Evolutionary conservation across 2,113 vertebrate species (phyloP).

Genomic region (Bufo gargarizans): DNA sequence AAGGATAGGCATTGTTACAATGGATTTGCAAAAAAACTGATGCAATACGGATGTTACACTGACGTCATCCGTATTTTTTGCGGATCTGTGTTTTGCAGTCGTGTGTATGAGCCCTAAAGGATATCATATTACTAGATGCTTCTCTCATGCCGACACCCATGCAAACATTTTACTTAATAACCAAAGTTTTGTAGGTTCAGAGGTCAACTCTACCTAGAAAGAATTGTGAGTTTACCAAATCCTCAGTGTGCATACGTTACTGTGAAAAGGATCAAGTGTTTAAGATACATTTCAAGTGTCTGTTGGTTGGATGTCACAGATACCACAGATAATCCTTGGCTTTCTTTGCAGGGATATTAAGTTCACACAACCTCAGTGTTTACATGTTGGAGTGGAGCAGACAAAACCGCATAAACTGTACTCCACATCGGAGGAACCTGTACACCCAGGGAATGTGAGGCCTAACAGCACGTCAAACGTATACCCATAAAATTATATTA

Average conservation of each 20-base stretch:
- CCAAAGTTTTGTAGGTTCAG: neutral
- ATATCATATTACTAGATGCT: too few relatives aligned
- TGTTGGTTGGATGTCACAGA: slow-evolving; percentile 28
- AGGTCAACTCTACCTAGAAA: neutral
- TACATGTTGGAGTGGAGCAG: slow-evolving; percentile 19
- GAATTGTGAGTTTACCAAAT: neutral
- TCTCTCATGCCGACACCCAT: too few relatives aligned
- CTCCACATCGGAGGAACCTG: neutral
- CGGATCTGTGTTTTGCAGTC: too few relatives aligned
- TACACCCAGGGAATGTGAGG: neutral
- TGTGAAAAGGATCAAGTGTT: slow-evolving; percentile 30
- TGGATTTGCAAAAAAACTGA: too few relatives aligned
- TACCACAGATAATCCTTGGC: slow-evolving; percentile 36
- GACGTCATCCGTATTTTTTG: too few relatives aligned
- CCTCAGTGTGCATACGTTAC: slow-evolving; percentile 3
- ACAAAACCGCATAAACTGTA: slow-evolving; percentile 10
- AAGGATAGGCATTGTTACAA: too few relatives aligned
- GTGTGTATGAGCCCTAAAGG: too few relatives aligned
- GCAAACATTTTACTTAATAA: neutral
- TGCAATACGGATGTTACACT: too few relatives aligned
- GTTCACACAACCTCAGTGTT: slow-evolving; percentile 14
- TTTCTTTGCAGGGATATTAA: slow-evolving; percentile 31
- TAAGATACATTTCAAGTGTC: slow-evolving; percentile 22
- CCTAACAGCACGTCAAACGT: slow-evolving; percentile 14
- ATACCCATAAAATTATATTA: neutral